phyloP scores from a whole-genome alignment of 2,113 vertebrate species.

The Nothobranchius furzeri region DNA sequence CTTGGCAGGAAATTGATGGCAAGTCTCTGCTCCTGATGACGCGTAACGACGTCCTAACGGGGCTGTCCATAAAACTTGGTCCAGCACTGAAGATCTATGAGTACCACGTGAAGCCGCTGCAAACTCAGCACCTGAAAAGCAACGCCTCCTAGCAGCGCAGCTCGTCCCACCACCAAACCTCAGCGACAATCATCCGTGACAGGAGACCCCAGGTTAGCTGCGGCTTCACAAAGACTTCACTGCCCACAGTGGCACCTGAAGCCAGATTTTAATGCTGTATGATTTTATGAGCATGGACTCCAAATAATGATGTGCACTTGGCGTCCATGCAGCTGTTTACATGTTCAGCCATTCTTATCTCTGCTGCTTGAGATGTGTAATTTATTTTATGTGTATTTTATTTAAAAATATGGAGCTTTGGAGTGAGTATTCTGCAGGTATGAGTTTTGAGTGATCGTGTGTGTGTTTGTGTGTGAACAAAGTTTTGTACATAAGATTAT shows the following conservation, averaged over 20 bases:
- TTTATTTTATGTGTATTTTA: slow-evolving; percentile 46
- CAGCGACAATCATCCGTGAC: slow-evolving; percentile 78
- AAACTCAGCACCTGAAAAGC: slow-evolving; percentile 96
- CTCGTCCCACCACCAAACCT: slow-evolving; percentile 26
- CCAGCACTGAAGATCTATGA: slow-evolving; percentile 99
- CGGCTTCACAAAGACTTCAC: slow-evolving; percentile 57
- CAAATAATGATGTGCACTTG: slow-evolving; percentile 44
- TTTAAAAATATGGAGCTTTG: slow-evolving; percentile 48
- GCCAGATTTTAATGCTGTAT: slow-evolving; percentile 63
- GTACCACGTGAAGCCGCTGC: slow-evolving; percentile 96
- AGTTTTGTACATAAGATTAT: slow-evolving; percentile 71
- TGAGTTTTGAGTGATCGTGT: slow-evolving; percentile 16
- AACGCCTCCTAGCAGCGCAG: slow-evolving; percentile 83
- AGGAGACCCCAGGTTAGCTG: slow-evolving; percentile 65
- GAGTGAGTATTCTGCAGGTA: slow-evolving; percentile 23
- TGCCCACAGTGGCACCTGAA: slow-evolving; percentile 59
- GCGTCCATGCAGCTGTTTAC: slow-evolving; percentile 60
- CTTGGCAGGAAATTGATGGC: slow-evolving; percentile 94
- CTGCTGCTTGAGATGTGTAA: slow-evolving; percentile 60
- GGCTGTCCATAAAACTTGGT: slow-evolving; percentile 97
- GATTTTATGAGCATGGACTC: slow-evolving; percentile 47
- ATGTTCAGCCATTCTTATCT: slow-evolving; percentile 61
- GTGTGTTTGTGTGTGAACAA: slow-evolving; percentile 20
- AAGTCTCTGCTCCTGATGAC: slow-evolving; percentile 99
- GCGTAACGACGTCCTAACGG: slow-evolving; percentile 96